A percentile compares a stretch with the other conserved stretches of the same genome.
Conservation (phyloP, 2,797 vertebrate species). For the Coreius guichenoti region DNA sequence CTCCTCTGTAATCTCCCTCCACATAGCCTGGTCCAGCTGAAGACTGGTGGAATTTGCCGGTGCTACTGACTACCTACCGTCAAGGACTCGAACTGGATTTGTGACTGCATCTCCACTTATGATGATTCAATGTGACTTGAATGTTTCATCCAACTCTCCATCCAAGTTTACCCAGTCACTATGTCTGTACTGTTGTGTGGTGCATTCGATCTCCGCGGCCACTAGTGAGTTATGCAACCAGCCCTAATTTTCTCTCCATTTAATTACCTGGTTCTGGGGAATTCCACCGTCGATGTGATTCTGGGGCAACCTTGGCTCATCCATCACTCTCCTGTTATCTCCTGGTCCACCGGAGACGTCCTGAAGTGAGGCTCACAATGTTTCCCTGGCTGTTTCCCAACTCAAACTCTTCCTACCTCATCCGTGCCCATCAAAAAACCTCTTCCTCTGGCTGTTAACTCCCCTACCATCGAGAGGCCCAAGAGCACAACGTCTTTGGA, state of each 20-base stretch:
- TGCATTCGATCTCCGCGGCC: not conserved
- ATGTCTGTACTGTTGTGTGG: not conserved
- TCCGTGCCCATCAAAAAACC: no score
- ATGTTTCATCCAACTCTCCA: no score
- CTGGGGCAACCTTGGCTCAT: not conserved
- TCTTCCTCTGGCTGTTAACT: not conserved
- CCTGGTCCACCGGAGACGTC: not conserved
- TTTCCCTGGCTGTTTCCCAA: no score
- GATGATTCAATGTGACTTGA: no score
- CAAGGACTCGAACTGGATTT: no score
- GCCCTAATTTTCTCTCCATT: not conserved
- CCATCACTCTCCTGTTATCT: not conserved
- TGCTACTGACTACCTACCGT: no score
- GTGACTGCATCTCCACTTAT: no score
- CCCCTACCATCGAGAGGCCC: rapidly evolving
- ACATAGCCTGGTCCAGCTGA: no score
- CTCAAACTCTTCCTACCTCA: no score
- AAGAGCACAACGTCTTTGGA: not conserved
- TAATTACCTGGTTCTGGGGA: not conserved
- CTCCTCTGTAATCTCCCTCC: not conserved
- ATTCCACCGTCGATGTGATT: not conserved
- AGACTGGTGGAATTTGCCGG: no score
- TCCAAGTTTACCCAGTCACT: not conserved
- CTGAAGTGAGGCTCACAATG: not conserved
- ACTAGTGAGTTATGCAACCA: not conserved